Conservation (phyloP, 2,797 vertebrate genomes). For the Botia almorhae region DNA sequence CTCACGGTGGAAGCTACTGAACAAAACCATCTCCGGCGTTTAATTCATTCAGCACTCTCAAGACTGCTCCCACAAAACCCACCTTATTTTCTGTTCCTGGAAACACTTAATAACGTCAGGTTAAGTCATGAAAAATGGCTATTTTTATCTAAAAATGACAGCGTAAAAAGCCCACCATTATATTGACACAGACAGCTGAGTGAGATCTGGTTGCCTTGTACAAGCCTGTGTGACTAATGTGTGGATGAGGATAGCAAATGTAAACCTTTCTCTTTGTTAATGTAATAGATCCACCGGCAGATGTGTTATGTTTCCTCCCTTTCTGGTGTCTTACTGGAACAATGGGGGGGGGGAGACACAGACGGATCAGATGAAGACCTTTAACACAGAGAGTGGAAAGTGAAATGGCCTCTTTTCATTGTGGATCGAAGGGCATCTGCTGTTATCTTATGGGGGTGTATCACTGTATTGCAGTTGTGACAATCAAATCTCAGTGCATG, state of each 20-base stretch:
- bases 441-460: conserved; percentile 71
- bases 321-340: conserved; percentile 45
- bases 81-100: conserved; percentile 12
- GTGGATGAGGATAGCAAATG: conserved; percentile 41
- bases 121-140: conserved; percentile 34
- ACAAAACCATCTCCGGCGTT: not conserved
- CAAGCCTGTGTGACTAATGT: conserved; percentile 42
- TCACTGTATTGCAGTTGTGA: conserved; percentile 69
- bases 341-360: conserved; percentile 58
- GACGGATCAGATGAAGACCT: conserved; percentile 64
- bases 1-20: conserved; percentile 30
- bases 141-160: conserved; percentile 51
- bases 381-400: conserved; percentile 71
- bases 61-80: conserved; percentile 5
- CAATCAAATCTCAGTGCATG: conserved; percentile 71
- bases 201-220: conserved; percentile 36
- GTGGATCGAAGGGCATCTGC: conserved; percentile 63
- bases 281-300: conserved; percentile 18
- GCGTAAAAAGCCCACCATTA: conserved; percentile 42
- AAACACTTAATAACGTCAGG: conserved; percentile 32
- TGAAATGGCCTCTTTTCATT: conserved; percentile 75
- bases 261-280: conserved; percentile 44
- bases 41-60: conserved; percentile 4
- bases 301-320: conserved; percentile 40
- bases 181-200: conserved; percentile 41